Conservation (phyloP, 2,797 vertebrate genomes). For the Acanthopagrus latus region DNA sequence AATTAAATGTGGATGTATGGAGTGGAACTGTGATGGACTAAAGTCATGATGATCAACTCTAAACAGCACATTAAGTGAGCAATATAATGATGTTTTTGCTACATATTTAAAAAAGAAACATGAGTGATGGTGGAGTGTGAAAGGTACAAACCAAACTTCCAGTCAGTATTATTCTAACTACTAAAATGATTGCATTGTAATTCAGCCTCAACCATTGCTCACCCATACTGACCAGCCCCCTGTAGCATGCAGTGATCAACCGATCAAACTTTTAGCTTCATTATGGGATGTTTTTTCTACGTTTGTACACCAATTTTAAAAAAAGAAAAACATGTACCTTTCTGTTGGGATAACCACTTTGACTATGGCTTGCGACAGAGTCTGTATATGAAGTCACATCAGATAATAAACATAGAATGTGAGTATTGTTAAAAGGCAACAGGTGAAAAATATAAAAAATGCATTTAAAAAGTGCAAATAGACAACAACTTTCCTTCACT, state of each 20-base stretch:
- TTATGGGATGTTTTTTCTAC: constrained; percentile 92
- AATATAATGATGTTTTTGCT: constrained; percentile 47
- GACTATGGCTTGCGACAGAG: constrained; percentile 99
- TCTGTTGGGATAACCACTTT: constrained; percentile 99
- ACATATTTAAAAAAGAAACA: constrained; percentile 44
- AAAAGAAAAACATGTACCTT: constrained; percentile 99
- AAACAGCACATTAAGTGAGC: constrained; percentile 39
- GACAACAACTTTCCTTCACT: constrained; percentile 88
- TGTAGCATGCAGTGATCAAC: constrained; percentile 87
- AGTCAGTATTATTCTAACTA: constrained; percentile 51
- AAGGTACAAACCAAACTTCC: constrained; percentile 37
- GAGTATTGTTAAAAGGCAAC: constrained; percentile 99
- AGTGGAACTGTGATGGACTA: constrained; percentile 50
- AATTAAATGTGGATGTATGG: constrained; percentile 59
- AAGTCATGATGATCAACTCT: constrained; percentile 38
- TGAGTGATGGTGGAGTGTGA: constrained; percentile 63
- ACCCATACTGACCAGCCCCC: constrained; percentile 89
- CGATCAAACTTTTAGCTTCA: constrained; percentile 86
- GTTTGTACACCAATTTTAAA: constrained; percentile 96
- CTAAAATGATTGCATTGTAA: constrained; percentile 51
- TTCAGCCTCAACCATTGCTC: constrained; percentile 93
- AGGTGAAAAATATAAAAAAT: constrained; percentile 98
- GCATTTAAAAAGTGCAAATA: constrained; percentile 97
- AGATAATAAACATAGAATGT: constrained; percentile 99
- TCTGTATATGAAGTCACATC: constrained; percentile 99